phyloP scores from a whole-genome alignment of 2,113 vertebrate genomes.

The Xenopus laevis region DNA sequence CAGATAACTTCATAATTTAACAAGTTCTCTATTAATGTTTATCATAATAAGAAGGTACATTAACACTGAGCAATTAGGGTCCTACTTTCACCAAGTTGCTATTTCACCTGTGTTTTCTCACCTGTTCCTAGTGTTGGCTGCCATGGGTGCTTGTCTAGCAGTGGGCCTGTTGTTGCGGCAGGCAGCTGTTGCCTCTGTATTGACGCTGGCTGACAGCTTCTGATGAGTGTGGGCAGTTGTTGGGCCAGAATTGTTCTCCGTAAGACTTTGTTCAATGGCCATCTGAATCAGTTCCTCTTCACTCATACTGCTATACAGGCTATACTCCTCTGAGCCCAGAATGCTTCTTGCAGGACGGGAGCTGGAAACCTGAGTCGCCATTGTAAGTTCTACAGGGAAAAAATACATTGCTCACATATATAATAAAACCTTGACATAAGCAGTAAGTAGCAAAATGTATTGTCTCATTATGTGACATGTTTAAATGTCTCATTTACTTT shows the following conservation, averaged over 20 bases:
- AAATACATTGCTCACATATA: not conserved
- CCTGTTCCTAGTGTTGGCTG: slow-evolving; percentile 65
- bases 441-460: not conserved
- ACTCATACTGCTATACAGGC: slow-evolving; percentile 77
- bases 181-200: not conserved
- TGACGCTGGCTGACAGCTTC: slow-evolving; percentile 31
- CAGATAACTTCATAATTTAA: too few species aligned
- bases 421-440: not conserved
- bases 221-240: slow-evolving; percentile 48
- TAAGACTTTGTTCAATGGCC: slow-evolving; percentile 86
- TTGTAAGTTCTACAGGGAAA: slow-evolving; percentile 3
- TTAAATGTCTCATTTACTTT: not conserved
- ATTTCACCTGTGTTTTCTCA: slow-evolving; percentile 42
- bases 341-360: slow-evolving; percentile 48
- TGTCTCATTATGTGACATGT: not conserved
- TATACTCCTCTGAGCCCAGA: slow-evolving; percentile 79
- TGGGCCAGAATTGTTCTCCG: slow-evolving; percentile 52
- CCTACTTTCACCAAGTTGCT: too few species aligned
- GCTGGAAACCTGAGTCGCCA: slow-evolving; percentile 53
- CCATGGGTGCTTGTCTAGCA: slow-evolving; percentile 52
- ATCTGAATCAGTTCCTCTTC: slow-evolving; percentile 88
- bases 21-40: too few species aligned
- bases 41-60: too few species aligned
- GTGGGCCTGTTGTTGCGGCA: not conserved
- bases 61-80: too few species aligned